phyloP scores from a whole-genome alignment of 2,113 vertebrate species.

The Nipponia nippon region DNA sequence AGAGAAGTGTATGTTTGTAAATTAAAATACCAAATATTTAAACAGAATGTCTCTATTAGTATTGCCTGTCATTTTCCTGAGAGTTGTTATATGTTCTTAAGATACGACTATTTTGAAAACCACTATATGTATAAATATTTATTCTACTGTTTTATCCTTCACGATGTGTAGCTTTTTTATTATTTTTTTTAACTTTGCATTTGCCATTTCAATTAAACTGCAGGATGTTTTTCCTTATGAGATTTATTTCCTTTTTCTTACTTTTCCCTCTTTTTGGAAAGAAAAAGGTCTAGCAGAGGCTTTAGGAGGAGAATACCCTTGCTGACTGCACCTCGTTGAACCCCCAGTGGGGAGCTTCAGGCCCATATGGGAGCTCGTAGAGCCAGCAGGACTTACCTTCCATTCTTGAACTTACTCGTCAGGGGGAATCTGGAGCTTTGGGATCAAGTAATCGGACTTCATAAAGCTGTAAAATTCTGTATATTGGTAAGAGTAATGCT shows the following conservation, averaged over 20 bases:
- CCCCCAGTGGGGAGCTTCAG: background rate
- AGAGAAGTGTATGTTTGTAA: background rate
- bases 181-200: constrained; percentile 16
- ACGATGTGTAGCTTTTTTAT: background rate
- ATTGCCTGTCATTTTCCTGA: background rate
- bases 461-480: background rate
- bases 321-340: background rate
- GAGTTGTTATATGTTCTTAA: background rate
- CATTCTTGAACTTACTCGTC: background rate
- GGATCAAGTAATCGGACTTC: background rate
- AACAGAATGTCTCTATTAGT: background rate
- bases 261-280: background rate
- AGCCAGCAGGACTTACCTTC: background rate
- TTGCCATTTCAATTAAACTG: constrained; percentile 50
- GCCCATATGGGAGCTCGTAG: rapidly evolving
- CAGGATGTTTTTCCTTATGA: constrained; percentile 6
- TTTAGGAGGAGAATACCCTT: background rate
- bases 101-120: background rate
- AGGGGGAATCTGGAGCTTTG: background rate
- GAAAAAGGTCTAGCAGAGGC: background rate
- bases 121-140: constrained; percentile 54
- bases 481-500: background rate
- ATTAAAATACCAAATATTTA: constrained; percentile 33
- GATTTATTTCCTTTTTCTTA: background rate
- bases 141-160: constrained; percentile 43